Percentiles rank a stretch among this genome's conserved stretches.
These are phyloP conservation scores for Pseudoatta argentina DNA, from an alignment of 1,140 invertebrate genomes.

Conservation along the genomic window DNA sequence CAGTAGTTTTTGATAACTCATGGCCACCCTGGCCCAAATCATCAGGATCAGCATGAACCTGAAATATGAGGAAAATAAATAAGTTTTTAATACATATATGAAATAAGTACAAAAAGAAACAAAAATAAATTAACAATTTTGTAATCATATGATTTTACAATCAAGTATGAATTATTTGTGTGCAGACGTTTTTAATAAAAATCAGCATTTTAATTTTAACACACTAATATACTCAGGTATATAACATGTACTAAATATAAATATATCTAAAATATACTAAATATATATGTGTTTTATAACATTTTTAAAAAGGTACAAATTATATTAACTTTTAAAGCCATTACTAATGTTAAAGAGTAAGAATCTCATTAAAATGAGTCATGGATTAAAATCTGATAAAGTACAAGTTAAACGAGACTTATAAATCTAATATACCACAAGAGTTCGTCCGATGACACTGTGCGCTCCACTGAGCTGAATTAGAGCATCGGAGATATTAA, in stretches of 20 bases:
- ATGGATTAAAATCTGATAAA: not conserved
- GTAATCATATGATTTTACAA: not conserved
- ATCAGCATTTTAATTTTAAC: not conserved
- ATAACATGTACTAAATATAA: too few species aligned
- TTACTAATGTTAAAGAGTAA: not conserved
- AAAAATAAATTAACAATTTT: not conserved
- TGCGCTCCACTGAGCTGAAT: conserved; percentile 92
- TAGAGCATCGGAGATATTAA: conserved; percentile 91
- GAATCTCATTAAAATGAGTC: not conserved
- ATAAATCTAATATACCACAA: conserved; percentile 89
- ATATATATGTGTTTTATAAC: not conserved
- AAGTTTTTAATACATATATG: conserved; percentile 15
- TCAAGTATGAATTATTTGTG: not conserved
- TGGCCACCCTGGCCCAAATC: conserved; percentile 98
- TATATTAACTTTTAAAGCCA: not conserved
- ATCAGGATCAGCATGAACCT: conserved; percentile 96
- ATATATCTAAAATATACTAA: not conserved
- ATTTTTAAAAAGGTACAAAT: not conserved
- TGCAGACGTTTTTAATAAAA: not conserved
- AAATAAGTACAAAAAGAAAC: not conserved
- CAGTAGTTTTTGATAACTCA: conserved; percentile 97
- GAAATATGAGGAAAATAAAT: conserved; percentile 43
- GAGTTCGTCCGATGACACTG: conserved; percentile 95
- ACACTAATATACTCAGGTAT: too few species aligned
- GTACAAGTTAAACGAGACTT: not conserved